Conservation (phyloP, 2,113 vertebrate genomes). For the Catagonus wagneri region DNA sequence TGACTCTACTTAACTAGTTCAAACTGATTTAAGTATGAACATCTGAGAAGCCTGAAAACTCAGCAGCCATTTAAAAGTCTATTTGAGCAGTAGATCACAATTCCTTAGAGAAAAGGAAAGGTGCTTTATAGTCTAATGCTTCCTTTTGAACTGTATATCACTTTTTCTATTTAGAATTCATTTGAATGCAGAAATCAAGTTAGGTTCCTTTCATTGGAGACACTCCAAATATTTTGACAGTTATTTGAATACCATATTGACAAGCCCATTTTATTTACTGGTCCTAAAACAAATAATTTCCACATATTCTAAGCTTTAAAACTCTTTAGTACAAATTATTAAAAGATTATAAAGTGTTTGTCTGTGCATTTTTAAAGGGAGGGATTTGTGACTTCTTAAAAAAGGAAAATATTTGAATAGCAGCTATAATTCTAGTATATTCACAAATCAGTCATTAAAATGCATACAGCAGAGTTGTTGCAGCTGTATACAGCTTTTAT, state of each 20-base stretch:
- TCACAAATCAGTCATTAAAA: slow-evolving; percentile 89
- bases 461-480: slow-evolving; percentile 84
- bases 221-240: slow-evolving; percentile 89
- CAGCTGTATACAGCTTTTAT: slow-evolving; percentile 90
- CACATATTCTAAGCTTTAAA: slow-evolving; percentile 86
- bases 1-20: slow-evolving; percentile 83
- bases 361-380: slow-evolving; percentile 83
- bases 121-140: slow-evolving; percentile 85
- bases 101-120: slow-evolving; percentile 85
- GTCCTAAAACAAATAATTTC: slow-evolving; percentile 88
- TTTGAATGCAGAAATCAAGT: slow-evolving; percentile 85
- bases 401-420: slow-evolving; percentile 88
- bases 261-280: slow-evolving; percentile 87
- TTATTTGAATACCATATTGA: slow-evolving; percentile 88
- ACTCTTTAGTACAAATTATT: slow-evolving; percentile 88
- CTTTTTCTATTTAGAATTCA: slow-evolving; percentile 87
- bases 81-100: slow-evolving; percentile 85
- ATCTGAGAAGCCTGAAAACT: slow-evolving; percentile 85
- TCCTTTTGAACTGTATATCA: slow-evolving; percentile 88
- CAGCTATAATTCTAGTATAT: slow-evolving; percentile 86
- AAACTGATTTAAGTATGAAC: slow-evolving; percentile 86
- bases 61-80: slow-evolving; percentile 86
- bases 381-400: slow-evolving; percentile 86
- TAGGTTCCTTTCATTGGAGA: slow-evolving; percentile 85
- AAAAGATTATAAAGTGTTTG: slow-evolving; percentile 89